Conservation (phyloP, 2,113 vertebrate species). For the Cyanoliseus patagonus region DNA sequence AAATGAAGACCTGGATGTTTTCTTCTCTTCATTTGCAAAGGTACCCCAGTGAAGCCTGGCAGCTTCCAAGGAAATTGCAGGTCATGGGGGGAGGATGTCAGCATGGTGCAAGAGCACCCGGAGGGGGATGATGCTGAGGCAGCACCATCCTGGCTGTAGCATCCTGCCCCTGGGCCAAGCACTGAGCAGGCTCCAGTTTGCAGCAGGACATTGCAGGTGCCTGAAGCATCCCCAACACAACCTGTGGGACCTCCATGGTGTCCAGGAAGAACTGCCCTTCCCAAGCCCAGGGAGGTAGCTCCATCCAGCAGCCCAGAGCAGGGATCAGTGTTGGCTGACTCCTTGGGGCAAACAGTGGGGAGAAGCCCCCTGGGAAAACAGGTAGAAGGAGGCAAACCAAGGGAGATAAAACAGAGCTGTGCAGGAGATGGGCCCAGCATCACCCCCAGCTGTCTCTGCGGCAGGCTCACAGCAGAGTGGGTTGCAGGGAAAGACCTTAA, state of each 20-base stretch:
- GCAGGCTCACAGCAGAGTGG: neutral
- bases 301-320: fast-evolving
- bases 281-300: neutral
- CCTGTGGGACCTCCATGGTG: fast-evolving
- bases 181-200: neutral
- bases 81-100: neutral
- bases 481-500: neutral
- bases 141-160: neutral
- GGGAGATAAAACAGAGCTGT: neutral
- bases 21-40: neutral
- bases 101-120: fast-evolving
- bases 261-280: neutral
- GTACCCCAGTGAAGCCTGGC: neutral
- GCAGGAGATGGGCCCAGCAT: neutral
- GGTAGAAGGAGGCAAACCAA: neutral
- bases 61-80: constrained; percentile 33
- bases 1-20: constrained; percentile 33
- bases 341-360: neutral
- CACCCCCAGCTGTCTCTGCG: neutral
- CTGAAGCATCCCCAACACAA: neutral
- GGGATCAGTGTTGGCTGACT: fast-evolving
- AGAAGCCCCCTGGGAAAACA: neutral
- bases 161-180: neutral
- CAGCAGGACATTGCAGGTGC: neutral
- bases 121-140: neutral